A percentile compares a stretch with the other conserved stretches of the same genome.
phyloP scores from a whole-genome alignment of 2,797 vertebrate genomes.

The Todus mexicanus region DNA sequence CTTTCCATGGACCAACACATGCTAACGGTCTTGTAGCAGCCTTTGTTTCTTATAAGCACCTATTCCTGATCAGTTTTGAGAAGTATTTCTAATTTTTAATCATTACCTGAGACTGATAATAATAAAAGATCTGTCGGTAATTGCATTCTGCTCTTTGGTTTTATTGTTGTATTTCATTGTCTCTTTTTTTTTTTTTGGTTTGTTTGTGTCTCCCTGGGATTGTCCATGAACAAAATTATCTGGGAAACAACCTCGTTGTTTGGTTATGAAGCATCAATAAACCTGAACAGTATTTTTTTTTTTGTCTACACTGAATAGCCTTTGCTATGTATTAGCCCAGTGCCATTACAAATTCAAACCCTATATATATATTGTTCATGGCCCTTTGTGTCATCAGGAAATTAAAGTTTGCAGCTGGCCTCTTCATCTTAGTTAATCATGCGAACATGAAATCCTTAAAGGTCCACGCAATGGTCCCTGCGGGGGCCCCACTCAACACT shows the following conservation, averaged over 20 bases:
- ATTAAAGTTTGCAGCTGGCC: conserved; percentile 81
- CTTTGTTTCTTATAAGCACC: not conserved
- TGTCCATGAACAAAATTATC: not conserved
- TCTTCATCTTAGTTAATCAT: conserved; percentile 80
- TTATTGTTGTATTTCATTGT: not conserved
- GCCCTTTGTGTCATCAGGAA: conserved; percentile 78
- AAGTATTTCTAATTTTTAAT: not conserved
- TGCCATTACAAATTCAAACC: conserved; percentile 71
- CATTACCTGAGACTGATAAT: not conserved
- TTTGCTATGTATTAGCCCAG: conserved; percentile 55
- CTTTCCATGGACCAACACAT: not conserved
- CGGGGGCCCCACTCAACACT: conserved; percentile 68
- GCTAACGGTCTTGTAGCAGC: not conserved
- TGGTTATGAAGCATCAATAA: conserved; percentile 44
- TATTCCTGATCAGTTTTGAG: not conserved
- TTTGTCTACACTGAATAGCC: not conserved
- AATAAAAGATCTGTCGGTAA: not conserved
- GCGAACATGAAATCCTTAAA: conserved; percentile 77
- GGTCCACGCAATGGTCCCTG: conserved; percentile 68
- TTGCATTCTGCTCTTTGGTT: not conserved
- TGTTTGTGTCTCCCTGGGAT: not conserved
- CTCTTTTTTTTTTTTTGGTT: not conserved
- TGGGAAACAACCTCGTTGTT: not conserved
- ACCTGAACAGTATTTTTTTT: not conserved
- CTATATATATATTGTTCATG: conserved; percentile 74